These are phyloP conservation scores for Candoia aspera DNA, from an alignment of 2,113 vertebrate genomes.

Conservation along the genomic window DNA sequence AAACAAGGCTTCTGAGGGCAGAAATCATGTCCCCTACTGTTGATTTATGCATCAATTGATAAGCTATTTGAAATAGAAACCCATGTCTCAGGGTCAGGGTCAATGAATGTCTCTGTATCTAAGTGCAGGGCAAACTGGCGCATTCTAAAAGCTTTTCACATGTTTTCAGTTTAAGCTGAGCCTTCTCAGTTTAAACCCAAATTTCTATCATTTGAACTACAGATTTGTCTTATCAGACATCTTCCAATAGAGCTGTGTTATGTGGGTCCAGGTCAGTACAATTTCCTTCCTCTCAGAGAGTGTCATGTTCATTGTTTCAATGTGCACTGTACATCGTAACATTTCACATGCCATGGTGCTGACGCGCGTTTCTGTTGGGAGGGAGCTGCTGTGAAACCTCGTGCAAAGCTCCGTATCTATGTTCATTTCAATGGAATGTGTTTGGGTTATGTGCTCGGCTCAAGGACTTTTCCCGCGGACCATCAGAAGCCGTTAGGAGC, in stretches of 20 bases:
- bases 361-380: too few species aligned
- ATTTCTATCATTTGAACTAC: background rate
- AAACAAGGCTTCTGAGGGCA: background rate
- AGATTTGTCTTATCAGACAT: constrained; percentile 4
- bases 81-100: background rate
- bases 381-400: too few species aligned
- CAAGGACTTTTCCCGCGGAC: too few species aligned
- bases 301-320: too few species aligned
- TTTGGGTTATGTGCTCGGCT: too few species aligned
- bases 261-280: background rate
- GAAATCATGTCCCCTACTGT: background rate
- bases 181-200: background rate
- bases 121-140: too few species aligned
- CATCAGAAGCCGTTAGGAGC: too few species aligned
- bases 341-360: too few species aligned
- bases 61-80: background rate
- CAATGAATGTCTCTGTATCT: background rate
- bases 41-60: background rate
- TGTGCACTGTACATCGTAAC: too few species aligned
- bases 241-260: background rate
- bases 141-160: background rate
- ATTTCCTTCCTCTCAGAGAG: background rate
- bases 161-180: background rate
- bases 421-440: too few species aligned
- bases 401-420: too few species aligned